Evolutionary conservation across 2,797 vertebrate genomes (phyloP).

Genomic region (Xyrichtys novacula): DNA sequence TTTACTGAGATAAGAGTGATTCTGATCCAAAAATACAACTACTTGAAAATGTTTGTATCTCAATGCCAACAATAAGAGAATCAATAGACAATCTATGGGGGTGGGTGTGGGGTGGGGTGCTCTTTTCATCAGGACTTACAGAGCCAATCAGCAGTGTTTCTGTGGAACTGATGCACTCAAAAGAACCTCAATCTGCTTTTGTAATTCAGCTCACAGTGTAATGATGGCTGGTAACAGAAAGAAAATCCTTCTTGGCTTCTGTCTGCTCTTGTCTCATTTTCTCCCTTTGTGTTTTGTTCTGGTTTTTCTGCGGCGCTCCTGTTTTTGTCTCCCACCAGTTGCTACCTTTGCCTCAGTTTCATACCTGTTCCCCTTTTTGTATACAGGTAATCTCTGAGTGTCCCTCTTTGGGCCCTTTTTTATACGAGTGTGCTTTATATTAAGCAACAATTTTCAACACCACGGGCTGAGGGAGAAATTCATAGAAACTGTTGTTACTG

Average conservation of each 20-base stretch:
- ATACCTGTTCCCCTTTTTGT: not conserved
- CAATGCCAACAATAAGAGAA: not conserved
- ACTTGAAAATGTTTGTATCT: constrained; percentile 9
- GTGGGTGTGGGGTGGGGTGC: too few species aligned
- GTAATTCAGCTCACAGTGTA: constrained; percentile 16
- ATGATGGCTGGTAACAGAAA: constrained; percentile 1
- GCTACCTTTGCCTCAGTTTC: too few species aligned
- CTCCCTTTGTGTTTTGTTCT: not conserved
- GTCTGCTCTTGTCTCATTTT: not conserved
- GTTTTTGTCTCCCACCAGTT: not conserved
- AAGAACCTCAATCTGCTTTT: not conserved
- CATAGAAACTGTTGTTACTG: too few species aligned
- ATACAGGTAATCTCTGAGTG: too few species aligned
- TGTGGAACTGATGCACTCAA: constrained; percentile 14
- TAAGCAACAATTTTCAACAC: too few species aligned
- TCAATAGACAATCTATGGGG: not conserved
- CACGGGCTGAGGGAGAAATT: too few species aligned
- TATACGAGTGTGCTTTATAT: too few species aligned
- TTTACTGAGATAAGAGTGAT: not conserved
- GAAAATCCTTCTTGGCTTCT: constrained; percentile 9
- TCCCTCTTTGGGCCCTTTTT: too few species aligned
- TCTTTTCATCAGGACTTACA: not conserved
- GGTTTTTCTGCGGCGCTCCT: not conserved
- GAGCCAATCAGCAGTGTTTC: not conserved
- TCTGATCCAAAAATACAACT: not conserved